phyloP scores from a whole-genome alignment of 2,797 vertebrate genomes.

The Peromyscus attwateri region DNA sequence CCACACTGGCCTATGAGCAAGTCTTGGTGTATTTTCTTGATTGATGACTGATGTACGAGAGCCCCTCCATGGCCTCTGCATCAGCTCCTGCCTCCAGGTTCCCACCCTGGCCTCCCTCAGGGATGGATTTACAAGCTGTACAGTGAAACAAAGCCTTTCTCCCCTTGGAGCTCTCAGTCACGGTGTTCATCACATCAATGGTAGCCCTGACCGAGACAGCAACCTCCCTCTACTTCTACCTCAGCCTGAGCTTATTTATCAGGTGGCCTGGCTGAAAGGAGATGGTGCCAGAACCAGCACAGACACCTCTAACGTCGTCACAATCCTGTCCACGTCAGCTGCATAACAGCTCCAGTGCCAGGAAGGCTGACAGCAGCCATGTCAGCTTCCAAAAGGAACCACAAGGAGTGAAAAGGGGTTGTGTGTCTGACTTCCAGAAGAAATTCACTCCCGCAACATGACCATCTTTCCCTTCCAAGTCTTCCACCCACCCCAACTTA shows the following conservation, averaged over 20 bases:
- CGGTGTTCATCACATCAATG: background rate
- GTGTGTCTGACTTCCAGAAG: background rate
- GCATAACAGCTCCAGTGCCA: background rate
- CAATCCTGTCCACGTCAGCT: no score
- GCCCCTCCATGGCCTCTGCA: background rate
- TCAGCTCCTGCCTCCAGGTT: background rate
- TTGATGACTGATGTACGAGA: background rate
- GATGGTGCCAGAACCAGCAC: background rate
- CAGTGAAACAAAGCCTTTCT: background rate
- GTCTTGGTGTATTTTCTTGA: background rate
- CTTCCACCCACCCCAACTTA: background rate
- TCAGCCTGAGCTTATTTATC: background rate
- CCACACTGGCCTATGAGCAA: background rate
- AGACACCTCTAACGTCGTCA: background rate
- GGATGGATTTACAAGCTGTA: background rate
- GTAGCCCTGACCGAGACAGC: background rate
- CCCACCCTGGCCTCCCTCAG: background rate
- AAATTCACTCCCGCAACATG: background rate
- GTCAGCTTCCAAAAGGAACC: background rate
- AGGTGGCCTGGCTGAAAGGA: background rate
- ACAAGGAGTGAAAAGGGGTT: background rate
- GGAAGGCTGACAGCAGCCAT: background rate
- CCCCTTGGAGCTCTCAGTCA: background rate
- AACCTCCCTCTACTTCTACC: background rate
- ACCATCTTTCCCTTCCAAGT: background rate